A percentile compares a stretch with the other conserved stretches of the same genome.
These are phyloP conservation scores for Falcunculus frontatus DNA, from an alignment of 2,113 vertebrate species.

Conservation along the genomic window DNA sequence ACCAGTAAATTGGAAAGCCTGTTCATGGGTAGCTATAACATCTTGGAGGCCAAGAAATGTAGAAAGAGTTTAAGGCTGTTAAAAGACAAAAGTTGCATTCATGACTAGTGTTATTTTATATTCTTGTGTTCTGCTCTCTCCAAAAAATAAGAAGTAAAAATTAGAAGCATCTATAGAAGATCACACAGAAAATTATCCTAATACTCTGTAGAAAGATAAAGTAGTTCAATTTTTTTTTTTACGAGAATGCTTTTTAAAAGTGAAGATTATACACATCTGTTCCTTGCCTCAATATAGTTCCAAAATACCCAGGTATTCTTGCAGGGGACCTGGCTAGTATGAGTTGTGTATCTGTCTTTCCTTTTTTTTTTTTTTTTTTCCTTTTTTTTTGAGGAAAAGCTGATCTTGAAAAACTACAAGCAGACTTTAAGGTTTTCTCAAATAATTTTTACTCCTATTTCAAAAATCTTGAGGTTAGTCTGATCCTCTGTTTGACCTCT, in stretches of 20 bases:
- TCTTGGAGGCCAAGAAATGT: not conserved
- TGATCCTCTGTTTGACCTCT: conserved; percentile 39
- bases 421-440: not conserved
- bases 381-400: not conserved
- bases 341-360: not conserved
- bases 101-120: not conserved
- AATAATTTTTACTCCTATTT: not conserved
- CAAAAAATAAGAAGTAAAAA: not conserved
- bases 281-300: not conserved
- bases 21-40: not conserved
- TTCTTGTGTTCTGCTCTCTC: not conserved
- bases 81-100: not conserved
- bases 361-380: too few relatives aligned
- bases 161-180: not conserved
- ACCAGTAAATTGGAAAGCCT: not conserved
- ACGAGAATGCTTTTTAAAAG: not conserved
- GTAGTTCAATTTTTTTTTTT: not conserved
- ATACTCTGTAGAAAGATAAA: not conserved
- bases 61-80: not conserved
- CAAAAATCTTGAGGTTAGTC: conserved; percentile 16
- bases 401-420: conserved; percentile 3
- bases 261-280: not conserved
- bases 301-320: not conserved
- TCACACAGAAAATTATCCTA: not conserved
- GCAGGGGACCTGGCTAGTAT: not conserved